Evolutionary conservation across 2,797 vertebrate genomes (phyloP).

Genomic region (Enteromius thamalakanensis): DNA sequence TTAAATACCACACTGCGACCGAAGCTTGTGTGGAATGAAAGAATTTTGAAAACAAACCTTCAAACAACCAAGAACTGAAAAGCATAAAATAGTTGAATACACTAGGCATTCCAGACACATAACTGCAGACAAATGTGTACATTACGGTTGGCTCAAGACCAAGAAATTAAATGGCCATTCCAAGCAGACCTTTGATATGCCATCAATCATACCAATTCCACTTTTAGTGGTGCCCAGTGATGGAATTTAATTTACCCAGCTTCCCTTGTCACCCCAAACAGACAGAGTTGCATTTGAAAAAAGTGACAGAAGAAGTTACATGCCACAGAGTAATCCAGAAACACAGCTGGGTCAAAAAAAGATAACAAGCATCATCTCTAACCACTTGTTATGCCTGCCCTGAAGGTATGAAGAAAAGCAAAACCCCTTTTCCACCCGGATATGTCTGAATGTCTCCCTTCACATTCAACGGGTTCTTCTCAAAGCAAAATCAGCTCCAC

Average conservation of each 20-base stretch:
- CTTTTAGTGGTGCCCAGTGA: neutral
- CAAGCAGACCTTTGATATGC: neutral
- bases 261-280: neutral
- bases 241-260: neutral
- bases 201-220: neutral
- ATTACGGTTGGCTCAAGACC: neutral
- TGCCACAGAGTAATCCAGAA: neutral
- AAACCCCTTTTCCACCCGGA: conserved; percentile 10
- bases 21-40: conserved; percentile 18
- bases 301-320: conserved; percentile 1
- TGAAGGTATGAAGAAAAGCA: conserved; percentile 20
- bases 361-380: conserved; percentile 32
- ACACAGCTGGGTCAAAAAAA: conserved; percentile 13
- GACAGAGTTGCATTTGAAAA: conserved; percentile 5
- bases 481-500: conserved; percentile 39
- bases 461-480: conserved; percentile 56
- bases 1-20: neutral
- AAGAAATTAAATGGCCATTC: neutral
- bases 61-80: neutral
- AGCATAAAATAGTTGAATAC: conserved; percentile 5
- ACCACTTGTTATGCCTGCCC: conserved; percentile 30
- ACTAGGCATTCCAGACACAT: neutral
- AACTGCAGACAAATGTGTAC: neutral
- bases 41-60: conserved; percentile 24
- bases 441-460: conserved; percentile 16